Evolutionary conservation across 1,140 invertebrate species (phyloP).

Genomic region (Diorhabda elongata): DNA sequence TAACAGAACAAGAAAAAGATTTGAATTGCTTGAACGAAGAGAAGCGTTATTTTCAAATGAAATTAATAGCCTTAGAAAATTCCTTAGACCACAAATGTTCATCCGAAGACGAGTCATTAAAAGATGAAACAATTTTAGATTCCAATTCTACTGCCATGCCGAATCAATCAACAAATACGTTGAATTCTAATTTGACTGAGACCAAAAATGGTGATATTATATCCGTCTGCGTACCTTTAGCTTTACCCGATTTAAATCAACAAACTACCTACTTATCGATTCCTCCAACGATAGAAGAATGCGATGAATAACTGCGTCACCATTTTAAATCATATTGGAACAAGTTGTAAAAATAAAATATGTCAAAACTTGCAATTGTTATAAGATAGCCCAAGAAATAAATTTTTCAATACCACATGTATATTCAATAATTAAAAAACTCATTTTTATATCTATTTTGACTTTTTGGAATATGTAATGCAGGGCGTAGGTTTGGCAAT

Average conservation of each 20-base stretch:
- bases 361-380: too few relatives aligned
- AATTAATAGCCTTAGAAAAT: slow-evolving; percentile 38
- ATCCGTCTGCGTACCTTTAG: slow-evolving; percentile 19
- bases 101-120: slow-evolving; percentile 39
- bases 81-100: slow-evolving; percentile 32
- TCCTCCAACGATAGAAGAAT: slow-evolving; percentile 45
- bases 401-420: too few relatives aligned
- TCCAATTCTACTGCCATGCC: slow-evolving; percentile 9
- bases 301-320: slow-evolving; percentile 33
- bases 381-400: too few relatives aligned
- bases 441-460: too few relatives aligned
- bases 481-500: too few relatives aligned
- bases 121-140: slow-evolving; percentile 30
- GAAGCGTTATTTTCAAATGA: slow-evolving; percentile 47
- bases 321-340: too few relatives aligned
- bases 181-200: neutral
- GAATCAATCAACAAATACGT: slow-evolving; percentile 11
- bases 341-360: too few relatives aligned
- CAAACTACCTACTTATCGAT: slow-evolving; percentile 28
- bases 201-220: neutral
- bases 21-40: slow-evolving; percentile 53
- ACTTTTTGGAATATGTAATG: too few relatives aligned
- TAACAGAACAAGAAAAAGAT: slow-evolving; percentile 56
- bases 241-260: slow-evolving; percentile 6
- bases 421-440: too few relatives aligned